Conservation (phyloP, 2,888 invertebrate genomes). For the Meteorus cinctellus region DNA sequence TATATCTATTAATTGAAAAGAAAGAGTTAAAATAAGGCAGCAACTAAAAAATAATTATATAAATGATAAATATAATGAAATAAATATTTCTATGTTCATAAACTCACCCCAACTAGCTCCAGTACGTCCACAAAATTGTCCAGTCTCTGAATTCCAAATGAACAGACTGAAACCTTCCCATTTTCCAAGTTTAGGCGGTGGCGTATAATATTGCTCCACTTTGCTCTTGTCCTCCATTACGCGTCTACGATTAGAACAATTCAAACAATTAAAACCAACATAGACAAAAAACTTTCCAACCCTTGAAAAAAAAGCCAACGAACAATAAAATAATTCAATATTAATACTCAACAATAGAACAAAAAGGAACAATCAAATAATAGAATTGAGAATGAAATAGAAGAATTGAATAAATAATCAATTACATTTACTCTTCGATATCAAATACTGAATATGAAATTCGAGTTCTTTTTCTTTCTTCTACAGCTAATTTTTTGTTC, state of each 20-base stretch:
- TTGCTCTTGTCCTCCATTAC: constrained; percentile 74
- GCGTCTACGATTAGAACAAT: background rate
- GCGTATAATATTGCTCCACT: constrained; percentile 85
- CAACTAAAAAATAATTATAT: background rate
- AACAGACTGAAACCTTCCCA: constrained; percentile 91
- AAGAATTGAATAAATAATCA: no score
- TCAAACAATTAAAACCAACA: background rate
- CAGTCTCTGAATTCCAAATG: constrained; percentile 94
- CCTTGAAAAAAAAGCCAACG: background rate
- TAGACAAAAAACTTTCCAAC: background rate
- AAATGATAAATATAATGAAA: constrained; percentile 6
- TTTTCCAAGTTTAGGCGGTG: constrained; percentile 85
- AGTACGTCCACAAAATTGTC: constrained; percentile 92
- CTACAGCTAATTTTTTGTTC: background rate
- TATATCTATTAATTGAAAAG: background rate
- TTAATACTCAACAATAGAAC: no score
- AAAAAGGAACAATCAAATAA: background rate
- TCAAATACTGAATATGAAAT: background rate
- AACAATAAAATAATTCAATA: background rate
- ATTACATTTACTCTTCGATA: no score
- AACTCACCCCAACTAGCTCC: constrained; percentile 96
- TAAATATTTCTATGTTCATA: constrained; percentile 18
- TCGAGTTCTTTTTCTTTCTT: background rate
- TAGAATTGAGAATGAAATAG: background rate
- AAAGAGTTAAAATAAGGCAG: background rate